Conservation (phyloP, 2,113 vertebrate species). For the Setophaga coronata region DNA sequence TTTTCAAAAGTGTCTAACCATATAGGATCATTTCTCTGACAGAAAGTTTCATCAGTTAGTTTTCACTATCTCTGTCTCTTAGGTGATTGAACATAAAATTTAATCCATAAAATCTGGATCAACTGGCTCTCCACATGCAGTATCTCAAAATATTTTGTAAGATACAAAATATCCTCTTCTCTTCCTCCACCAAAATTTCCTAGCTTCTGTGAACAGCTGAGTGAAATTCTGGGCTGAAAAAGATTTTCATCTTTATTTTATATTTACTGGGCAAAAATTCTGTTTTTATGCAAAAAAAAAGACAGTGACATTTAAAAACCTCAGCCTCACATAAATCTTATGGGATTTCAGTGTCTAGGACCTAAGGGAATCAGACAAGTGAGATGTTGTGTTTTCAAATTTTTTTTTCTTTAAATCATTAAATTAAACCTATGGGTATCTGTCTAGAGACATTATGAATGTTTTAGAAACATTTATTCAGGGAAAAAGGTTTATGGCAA, state of each 20-base stretch:
- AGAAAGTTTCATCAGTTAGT: background rate
- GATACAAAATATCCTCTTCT: background rate
- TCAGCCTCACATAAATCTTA: background rate
- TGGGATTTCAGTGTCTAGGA: background rate
- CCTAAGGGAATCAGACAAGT: background rate
- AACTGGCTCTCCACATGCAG: background rate
- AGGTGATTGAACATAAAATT: background rate
- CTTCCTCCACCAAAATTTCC: background rate
- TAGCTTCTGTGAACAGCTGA: background rate
- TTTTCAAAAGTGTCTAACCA: background rate
- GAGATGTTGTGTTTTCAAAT: background rate
- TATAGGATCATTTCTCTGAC: background rate
- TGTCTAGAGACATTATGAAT: background rate
- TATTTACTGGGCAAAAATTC: background rate
- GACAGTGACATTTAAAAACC: background rate
- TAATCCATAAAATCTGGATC: background rate
- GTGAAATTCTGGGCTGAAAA: background rate
- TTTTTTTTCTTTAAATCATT: background rate
- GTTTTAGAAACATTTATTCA: background rate
- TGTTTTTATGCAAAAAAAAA: background rate
- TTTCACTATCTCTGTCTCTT: background rate
- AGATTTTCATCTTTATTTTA: background rate
- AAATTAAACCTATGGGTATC: background rate
- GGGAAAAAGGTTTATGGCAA: background rate
- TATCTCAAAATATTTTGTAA: background rate